Conservation (phyloP, 2,113 vertebrate species). For the Sturnus vulgaris region DNA sequence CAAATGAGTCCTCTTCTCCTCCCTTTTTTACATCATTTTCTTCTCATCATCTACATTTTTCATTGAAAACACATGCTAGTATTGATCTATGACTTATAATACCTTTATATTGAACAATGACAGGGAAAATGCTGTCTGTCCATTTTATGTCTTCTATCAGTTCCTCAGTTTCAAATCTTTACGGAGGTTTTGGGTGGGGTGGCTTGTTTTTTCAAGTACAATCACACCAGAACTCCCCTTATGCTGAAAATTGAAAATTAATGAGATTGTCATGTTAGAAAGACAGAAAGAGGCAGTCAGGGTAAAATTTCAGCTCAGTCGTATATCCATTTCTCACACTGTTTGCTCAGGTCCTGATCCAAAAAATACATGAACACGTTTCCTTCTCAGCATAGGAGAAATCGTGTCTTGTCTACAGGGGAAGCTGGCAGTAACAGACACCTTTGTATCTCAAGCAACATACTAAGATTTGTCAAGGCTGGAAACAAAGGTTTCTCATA, state of each 20-base stretch:
- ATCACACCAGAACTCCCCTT: not conserved
- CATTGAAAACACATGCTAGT: not conserved
- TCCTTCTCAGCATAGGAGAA: not conserved
- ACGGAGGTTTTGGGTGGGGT: not conserved
- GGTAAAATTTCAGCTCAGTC: not conserved
- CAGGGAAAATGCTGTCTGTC: not conserved
- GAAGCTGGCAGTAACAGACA: not conserved
- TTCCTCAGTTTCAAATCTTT: not conserved
- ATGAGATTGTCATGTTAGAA: not conserved
- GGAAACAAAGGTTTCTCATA: not conserved
- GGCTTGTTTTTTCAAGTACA: not conserved
- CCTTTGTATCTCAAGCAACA: not conserved
- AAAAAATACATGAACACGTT: not conserved
- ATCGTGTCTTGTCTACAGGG: not conserved
- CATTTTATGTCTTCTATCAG: not conserved
- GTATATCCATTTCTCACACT: not conserved
- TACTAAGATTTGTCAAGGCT: not conserved
- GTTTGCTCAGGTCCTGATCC: not conserved
- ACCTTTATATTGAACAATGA: not conserved
- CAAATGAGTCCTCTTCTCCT: not conserved
- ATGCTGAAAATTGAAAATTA: not conserved
- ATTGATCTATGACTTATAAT: not conserved
- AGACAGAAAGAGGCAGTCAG: not conserved
- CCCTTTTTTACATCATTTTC: not conserved
- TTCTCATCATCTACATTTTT: not conserved